Base-by-base conservation (phyloP, 2,888 invertebrate species). In the Thereva nobilitata region DNA sequence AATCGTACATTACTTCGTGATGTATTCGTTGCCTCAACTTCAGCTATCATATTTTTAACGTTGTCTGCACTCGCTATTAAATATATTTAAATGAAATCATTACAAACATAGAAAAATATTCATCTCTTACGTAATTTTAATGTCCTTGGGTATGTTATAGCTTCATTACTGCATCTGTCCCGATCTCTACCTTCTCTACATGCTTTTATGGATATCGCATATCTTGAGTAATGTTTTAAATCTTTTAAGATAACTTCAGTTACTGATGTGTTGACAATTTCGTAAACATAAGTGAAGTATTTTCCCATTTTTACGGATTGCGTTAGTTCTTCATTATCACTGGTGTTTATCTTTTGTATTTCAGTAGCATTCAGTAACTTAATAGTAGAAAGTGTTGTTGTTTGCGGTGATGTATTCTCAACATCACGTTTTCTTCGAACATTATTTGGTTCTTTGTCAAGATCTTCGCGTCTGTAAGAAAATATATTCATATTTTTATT, bases 151-250 rank as follows among this genome's bases (percentile, higher is more conserved):
- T 81, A 81, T 42, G 78, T 77, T 68, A 82, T 80, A 49, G 79
- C 80, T 70, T 83, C 82, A 42, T 76, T 77, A 64, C 86, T 85
- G 77, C 89, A 89, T 9, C 55, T 34, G 37, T 64, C 64, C n/a
- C 34, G 44, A n/a, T 23, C 23, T 47, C 23, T 40, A 37, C 79
- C 81, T 72, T 85, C 84, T n/a, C 93, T 86, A 74, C 94, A 95
- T 4, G 92, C 93, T 79, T 86, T 85, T 56, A 95, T 86, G 71
- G 83, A 85, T 66, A 94, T 87, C 12, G 87, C 86, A 80, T 95
- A 94, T 73, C 85, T 83, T 0, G 91, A 87, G 79, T 87, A 94
- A 82, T 95, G 94, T 6, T 86, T 87, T 72, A 95, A 82, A 42
- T 86, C 82, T 47, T 76, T 79, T 70, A 91, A 84, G 6, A 84